Evolutionary conservation across 1,140 invertebrate genomes (phyloP), one percentile per base, ranked within the genome.

Genomic region (Drosophila pseudoananassae): DNA sequence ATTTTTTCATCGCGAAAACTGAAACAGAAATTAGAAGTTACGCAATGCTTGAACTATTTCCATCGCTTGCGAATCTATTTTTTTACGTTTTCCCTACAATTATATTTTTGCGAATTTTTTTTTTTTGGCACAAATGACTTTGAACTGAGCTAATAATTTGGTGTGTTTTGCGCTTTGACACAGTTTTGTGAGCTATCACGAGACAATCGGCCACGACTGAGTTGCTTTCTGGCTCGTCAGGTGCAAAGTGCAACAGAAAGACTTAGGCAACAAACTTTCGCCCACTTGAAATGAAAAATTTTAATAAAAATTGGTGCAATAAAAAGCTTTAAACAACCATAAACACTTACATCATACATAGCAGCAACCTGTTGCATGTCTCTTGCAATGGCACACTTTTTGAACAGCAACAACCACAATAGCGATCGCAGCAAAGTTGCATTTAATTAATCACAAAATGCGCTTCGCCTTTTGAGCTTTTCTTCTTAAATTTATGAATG

Each of bases 401-500:
- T n/a, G 33, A 36, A 12, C 10, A 36, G 55, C 52, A 75, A 50
- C 49, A 50, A 38, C 47, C 58, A 49, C 47, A 52, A 36, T 68
- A 54, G n/a, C 54, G 50, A 31, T 55, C 64, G 59, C 55, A 56
- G 36, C 63, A 54, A 49, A 69, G 63, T 76, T 83, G 83, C 83
- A 87, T 87, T 87, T 79, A 88, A 87, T 87, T 87, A 88, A 87
- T 87, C 82, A 84, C 83, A 72, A 83, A 84, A 69, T 56, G 50
- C 38, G 65, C 65, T 68, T 38, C 40, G 72, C 55, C 36, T 52
- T 49, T 43, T 57, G 60, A 75, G 83, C 83, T 83, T 87, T 68
- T 57, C 61, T 49, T 71, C 55, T 43, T 31, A 45, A 76, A 65
- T 89, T 88, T 83, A 87, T 87, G 82, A 87, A 87, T 87, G 82